Conservation (phyloP, 92 coral and sea anemone genomes). For the Heliopora coerulea region DNA sequence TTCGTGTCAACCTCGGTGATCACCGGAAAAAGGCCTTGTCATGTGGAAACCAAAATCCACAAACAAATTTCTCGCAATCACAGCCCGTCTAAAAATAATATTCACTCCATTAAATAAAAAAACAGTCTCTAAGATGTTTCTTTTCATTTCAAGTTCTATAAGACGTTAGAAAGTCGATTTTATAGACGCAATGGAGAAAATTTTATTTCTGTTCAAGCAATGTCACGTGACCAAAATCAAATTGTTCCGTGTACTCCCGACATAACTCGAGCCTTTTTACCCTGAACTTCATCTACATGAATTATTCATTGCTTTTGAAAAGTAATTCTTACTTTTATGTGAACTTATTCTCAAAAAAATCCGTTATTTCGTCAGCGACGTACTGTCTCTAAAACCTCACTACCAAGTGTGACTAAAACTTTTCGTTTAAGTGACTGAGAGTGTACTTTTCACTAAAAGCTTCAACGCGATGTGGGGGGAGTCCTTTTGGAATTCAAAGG, state of each 20-base stretch:
- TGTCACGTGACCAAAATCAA: conserved; percentile 17
- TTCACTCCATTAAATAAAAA: neutral
- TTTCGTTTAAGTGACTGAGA: neutral
- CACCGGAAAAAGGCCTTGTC: conserved; percentile 13
- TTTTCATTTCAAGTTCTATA: neutral
- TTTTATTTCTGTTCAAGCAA: neutral
- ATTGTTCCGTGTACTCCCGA: conserved; percentile 15
- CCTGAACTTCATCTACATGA: conserved; percentile 24
- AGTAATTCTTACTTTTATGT: conserved; percentile 14
- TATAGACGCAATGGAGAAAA: neutral
- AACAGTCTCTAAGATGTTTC: neutral
- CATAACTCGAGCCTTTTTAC: conserved; percentile 28
- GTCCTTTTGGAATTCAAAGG: conserved; percentile 27
- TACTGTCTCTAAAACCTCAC: neutral
- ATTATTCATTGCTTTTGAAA: conserved; percentile 38
- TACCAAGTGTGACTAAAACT: neutral
- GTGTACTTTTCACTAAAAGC: neutral
- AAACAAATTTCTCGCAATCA: neutral
- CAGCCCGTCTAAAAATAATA: neutral
- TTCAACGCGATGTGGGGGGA: conserved; percentile 31
- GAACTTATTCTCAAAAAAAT: neutral
- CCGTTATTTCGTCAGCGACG: neutral
- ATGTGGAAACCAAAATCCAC: neutral
- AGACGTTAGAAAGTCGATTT: neutral
- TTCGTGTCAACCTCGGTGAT: conserved; percentile 17